These are phyloP conservation scores for Orestias chungarensis DNA, from an alignment of 2,797 vertebrate species.

Conservation along the genomic window DNA sequence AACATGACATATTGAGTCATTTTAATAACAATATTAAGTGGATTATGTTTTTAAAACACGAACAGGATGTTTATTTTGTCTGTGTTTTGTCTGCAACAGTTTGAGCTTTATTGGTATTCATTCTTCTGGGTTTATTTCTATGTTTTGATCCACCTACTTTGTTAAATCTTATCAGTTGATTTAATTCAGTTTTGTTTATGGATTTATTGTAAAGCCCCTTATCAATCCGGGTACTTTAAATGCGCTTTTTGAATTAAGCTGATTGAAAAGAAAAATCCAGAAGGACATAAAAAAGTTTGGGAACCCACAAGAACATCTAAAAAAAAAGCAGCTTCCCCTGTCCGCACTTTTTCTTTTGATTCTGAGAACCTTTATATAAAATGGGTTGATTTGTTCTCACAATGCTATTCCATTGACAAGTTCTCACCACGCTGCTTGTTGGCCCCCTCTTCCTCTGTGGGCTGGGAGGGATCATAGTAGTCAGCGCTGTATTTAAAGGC, in stretches of 20 bases:
- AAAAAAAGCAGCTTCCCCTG: background rate
- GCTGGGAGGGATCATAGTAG: constrained; percentile 98
- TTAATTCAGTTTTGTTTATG: background rate
- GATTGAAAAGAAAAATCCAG: background rate
- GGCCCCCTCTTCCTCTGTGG: constrained; percentile 95
- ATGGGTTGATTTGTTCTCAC: background rate
- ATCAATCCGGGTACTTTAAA: background rate
- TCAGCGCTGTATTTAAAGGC: constrained; percentile 95
- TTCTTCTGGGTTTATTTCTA: too few species aligned
- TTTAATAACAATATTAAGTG: background rate
- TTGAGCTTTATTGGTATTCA: background rate
- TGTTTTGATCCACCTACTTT: background rate
- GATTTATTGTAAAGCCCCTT: background rate
- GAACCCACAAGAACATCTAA: background rate
- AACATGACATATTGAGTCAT: too few species aligned
- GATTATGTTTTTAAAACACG: background rate
- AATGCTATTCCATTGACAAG: background rate
- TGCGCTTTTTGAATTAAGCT: background rate
- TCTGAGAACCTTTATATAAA: background rate
- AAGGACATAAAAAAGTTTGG: background rate
- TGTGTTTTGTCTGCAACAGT: background rate
- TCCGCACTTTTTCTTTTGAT: background rate
- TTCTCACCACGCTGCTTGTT: constrained; percentile 84
- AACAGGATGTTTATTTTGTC: background rate
- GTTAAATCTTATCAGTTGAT: background rate